Percentiles rank a stretch among this genome's conserved stretches.
Conservation (phyloP, 2,888 invertebrate species). For the Trichopoda pennipes region DNA sequence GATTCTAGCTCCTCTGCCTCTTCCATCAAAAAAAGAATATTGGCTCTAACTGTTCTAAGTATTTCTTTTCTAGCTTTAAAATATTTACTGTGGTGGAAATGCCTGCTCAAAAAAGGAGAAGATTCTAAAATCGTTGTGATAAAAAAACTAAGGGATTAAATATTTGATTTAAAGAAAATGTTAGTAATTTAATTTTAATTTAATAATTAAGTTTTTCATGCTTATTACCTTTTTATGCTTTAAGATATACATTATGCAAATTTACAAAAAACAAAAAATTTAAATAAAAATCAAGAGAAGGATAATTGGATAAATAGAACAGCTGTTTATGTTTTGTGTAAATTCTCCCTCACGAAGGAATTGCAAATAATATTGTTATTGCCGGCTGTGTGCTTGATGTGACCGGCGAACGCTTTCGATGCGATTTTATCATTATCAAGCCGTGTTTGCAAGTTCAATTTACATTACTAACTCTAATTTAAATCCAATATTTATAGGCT, state of each 20-base stretch:
- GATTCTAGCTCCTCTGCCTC: slow-evolving; percentile 13
- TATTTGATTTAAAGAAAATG: not conserved
- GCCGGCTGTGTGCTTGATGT: too few relatives aligned
- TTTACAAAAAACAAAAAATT: too few relatives aligned
- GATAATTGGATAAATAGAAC: too few relatives aligned
- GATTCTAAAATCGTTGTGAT: not conserved
- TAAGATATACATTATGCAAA: not conserved
- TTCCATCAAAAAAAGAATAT: slow-evolving; percentile 17
- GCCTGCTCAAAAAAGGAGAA: not conserved
- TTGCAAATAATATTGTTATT: too few relatives aligned
- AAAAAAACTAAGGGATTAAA: not conserved
- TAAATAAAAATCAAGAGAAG: not conserved
- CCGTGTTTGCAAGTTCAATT: too few relatives aligned
- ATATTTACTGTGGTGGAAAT: slow-evolving; percentile 67
- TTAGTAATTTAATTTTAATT: not conserved
- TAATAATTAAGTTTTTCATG: not conserved
- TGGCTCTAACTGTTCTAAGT: slow-evolving; percentile 55
- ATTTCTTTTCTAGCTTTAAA: slow-evolving; percentile 57
- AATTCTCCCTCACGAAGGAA: too few relatives aligned
- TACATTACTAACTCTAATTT: too few relatives aligned
- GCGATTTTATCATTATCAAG: too few relatives aligned
- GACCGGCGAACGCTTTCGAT: too few relatives aligned
- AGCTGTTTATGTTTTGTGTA: too few relatives aligned
- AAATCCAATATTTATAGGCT: too few relatives aligned
- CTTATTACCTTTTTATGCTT: not conserved